These are phyloP conservation scores for Eupithecia vulgata DNA, from an alignment of 2,888 invertebrate species.

Conservation along the genomic window DNA sequence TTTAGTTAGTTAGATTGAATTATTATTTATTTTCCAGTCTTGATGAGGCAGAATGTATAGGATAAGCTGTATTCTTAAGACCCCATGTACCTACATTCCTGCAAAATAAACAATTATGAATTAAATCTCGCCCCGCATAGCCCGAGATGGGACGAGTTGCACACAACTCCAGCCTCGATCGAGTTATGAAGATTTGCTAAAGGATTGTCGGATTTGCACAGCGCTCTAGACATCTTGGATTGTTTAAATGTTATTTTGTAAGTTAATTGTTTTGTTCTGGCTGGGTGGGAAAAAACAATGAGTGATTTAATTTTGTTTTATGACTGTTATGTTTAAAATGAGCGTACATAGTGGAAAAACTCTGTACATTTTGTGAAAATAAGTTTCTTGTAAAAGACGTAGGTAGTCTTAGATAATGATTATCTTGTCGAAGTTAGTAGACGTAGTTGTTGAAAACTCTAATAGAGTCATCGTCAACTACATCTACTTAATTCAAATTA, in stretches of 20 bases:
- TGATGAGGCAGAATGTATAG: too few species aligned
- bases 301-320: neutral
- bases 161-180: slow-evolving; percentile 38
- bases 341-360: too few species aligned
- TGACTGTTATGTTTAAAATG: neutral
- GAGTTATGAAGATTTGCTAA: slow-evolving; percentile 65
- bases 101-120: too few species aligned
- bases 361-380: too few species aligned
- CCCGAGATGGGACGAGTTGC: neutral
- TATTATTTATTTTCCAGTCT: neutral
- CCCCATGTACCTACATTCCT: too few species aligned
- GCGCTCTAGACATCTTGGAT: slow-evolving; percentile 35
- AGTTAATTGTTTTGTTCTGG: slow-evolving; percentile 17
- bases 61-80: too few species aligned
- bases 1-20: neutral
- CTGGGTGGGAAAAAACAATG: neutral
- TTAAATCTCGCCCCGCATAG: neutral
- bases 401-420: too few species aligned
- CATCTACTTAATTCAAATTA: too few species aligned
- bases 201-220: slow-evolving; percentile 56
- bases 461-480: too few species aligned
- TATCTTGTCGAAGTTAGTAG: too few species aligned
- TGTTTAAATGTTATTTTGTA: slow-evolving; percentile 37
- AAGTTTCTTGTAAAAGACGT: too few species aligned
- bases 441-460: too few species aligned